phyloP scores from a whole-genome alignment of 2,888 invertebrate genomes.

The Nomada goodeniana region DNA sequence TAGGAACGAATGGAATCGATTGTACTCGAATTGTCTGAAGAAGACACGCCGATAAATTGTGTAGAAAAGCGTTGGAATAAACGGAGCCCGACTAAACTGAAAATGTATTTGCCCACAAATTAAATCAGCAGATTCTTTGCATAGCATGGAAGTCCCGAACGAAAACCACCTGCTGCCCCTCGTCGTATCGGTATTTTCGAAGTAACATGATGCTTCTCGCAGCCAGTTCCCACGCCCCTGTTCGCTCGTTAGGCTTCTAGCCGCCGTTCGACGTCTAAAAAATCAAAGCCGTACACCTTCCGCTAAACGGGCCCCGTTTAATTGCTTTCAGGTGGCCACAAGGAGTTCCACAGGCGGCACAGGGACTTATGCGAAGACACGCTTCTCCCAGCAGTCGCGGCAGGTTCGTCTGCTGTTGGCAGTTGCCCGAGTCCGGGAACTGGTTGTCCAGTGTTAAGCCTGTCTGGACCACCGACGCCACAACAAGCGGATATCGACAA shows the following conservation, averaged over 20 bases:
- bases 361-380: slow-evolving; percentile 90
- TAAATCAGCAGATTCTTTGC: too few species aligned
- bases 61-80: too few species aligned
- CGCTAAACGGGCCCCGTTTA: not conserved
- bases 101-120: not conserved
- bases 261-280: not conserved
- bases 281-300: not conserved
- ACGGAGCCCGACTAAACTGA: not conserved
- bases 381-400: slow-evolving; percentile 84
- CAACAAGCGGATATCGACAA: slow-evolving; percentile 88
- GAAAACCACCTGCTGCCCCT: slow-evolving; percentile 26
- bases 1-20: too few species aligned
- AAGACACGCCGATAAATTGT: too few species aligned
- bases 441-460: slow-evolving; percentile 79
- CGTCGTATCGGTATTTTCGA: slow-evolving; percentile 6
- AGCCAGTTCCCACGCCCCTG: slow-evolving; percentile 41
- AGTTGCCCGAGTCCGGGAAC: slow-evolving; percentile 84
- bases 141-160: not conserved
- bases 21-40: too few species aligned
- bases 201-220: slow-evolving; percentile 30
- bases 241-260: slow-evolving; percentile 14
- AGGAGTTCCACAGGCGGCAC: slow-evolving; percentile 89
- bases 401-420: slow-evolving; percentile 78
- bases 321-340: slow-evolving; percentile 87
- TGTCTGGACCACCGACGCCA: slow-evolving; percentile 77